These are phyloP conservation scores for Rhombomys opimus DNA, from an alignment of 2,113 vertebrate species.

Conservation along the genomic window DNA sequence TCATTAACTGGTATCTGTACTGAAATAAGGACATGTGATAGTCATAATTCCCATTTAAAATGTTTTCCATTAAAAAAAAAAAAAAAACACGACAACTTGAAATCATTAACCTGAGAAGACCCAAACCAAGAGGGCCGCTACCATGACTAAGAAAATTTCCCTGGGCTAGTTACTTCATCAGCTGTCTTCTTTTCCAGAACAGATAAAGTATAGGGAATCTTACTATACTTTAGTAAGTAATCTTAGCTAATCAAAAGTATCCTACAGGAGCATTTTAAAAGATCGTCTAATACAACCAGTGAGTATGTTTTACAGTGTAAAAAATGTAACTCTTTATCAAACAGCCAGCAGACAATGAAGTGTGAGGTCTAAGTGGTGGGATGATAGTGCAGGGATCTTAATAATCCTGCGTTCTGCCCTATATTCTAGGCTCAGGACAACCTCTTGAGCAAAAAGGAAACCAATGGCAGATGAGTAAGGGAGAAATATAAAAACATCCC, in stretches of 20 bases:
- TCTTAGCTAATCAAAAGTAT: not conserved
- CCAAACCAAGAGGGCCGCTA: not conserved
- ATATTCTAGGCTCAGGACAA: not conserved
- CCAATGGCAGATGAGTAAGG: not conserved
- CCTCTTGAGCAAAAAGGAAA: not conserved
- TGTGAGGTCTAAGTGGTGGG: not conserved
- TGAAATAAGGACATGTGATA: not conserved
- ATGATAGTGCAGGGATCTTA: not conserved
- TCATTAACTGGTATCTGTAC: not conserved
- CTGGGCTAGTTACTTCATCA: not conserved
- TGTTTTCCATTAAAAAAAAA: not conserved
- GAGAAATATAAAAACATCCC: not conserved
- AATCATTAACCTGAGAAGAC: not conserved
- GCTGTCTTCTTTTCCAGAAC: not conserved
- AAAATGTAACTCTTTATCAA: not conserved
- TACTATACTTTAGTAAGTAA: no score
- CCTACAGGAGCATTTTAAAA: not conserved
- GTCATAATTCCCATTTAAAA: not conserved
- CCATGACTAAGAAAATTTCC: not conserved
- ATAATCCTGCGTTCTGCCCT: not conserved
- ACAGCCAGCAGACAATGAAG: not conserved
- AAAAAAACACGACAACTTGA: not conserved
- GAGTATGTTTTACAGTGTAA: not conserved
- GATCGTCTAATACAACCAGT: not conserved
- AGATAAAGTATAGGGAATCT: not conserved